Base-by-base conservation (phyloP, 2,888 invertebrate genomes). In the Stegophylla sp. region DNA sequence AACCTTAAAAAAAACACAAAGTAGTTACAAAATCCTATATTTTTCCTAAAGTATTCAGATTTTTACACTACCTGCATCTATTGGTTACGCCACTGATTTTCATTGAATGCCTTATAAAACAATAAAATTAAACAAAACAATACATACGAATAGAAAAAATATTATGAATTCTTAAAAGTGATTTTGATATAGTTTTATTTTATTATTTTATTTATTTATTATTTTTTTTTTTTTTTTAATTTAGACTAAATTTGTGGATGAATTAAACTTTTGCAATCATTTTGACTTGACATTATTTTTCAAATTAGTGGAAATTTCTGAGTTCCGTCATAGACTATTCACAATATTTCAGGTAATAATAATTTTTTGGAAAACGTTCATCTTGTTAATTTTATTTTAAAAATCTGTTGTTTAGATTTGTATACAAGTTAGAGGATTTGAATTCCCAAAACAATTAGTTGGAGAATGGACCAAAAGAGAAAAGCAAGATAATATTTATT, bases 291-390 rank as follows among this genome's bases (percentile, higher is more conserved):
- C 41, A 23, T 51, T 79, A n/a, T 79, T 79, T 71, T 79, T 63
- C 48, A 79, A 79, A 51, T 61, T 71, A 41, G 41, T 79, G 2
- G 69, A 61, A n/a, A n/a, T 34, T 9, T 23, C 79, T 2, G n/a
- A 15, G 9, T 12, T 17, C 9, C 23, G 79, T 71, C 23, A 17
- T 51, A 0, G 61, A 41, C 61, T 79, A 0, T 79, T 61, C 41
- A 79, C 61, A n/a, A 79, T 79, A 63, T 79, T 71, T 51, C 79
- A 79, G 61, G 79, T 79, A 77, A 41, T 34, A 7, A 34, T 7
- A 34, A 34, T 34, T 34, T 34, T 3, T 34, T 5, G 7, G 7
- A 34, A 5, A 3, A 34, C 7, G 3, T 34, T 7, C 34, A 34
- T 34, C 34, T 34, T 34, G 7, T 34, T 5, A 5, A 34, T 34